Percentiles rank a stretch among this genome's conserved stretches.
These are phyloP conservation scores for Solea solea DNA, from an alignment of 2,113 vertebrate genomes.

Conservation along the genomic window DNA sequence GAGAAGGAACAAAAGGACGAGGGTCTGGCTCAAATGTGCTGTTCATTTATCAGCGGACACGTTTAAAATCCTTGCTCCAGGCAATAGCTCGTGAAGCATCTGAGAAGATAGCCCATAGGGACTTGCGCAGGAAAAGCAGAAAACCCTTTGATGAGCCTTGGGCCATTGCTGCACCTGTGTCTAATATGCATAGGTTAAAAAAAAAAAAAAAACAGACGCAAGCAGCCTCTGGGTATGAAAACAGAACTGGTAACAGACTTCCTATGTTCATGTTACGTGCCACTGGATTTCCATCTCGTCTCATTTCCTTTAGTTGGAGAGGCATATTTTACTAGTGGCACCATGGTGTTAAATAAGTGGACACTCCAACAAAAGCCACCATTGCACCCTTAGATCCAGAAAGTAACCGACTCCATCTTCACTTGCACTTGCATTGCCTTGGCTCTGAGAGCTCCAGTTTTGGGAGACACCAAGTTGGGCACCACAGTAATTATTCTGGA, in stretches of 20 bases:
- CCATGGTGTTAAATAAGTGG: too few species aligned
- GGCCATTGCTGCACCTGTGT: constrained; percentile 63
- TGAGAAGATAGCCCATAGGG: constrained; percentile 52
- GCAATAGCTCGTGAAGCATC: constrained; percentile 59
- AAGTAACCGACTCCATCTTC: too few species aligned
- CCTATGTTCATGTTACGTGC: background rate
- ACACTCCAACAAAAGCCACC: too few species aligned
- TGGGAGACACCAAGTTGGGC: too few species aligned
- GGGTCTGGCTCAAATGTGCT: constrained; percentile 35
- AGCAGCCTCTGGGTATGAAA: constrained; percentile 37
- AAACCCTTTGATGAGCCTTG: constrained; percentile 61
- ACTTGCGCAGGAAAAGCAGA: constrained; percentile 54
- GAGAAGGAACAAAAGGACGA: constrained; percentile 54
- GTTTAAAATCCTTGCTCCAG: constrained; percentile 70
- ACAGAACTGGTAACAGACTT: background rate
- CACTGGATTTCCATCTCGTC: too few species aligned
- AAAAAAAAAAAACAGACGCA: constrained; percentile 38
- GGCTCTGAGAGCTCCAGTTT: too few species aligned
- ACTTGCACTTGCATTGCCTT: too few species aligned
- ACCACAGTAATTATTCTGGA: too few species aligned
- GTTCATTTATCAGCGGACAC: constrained; percentile 75
- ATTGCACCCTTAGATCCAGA: too few species aligned
- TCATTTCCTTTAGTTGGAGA: background rate
- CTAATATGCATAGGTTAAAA: constrained; percentile 62
- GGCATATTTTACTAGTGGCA: too few species aligned